phyloP scores from a whole-genome alignment of 2,113 vertebrate species.

The Oreotrochilus melanogaster region DNA sequence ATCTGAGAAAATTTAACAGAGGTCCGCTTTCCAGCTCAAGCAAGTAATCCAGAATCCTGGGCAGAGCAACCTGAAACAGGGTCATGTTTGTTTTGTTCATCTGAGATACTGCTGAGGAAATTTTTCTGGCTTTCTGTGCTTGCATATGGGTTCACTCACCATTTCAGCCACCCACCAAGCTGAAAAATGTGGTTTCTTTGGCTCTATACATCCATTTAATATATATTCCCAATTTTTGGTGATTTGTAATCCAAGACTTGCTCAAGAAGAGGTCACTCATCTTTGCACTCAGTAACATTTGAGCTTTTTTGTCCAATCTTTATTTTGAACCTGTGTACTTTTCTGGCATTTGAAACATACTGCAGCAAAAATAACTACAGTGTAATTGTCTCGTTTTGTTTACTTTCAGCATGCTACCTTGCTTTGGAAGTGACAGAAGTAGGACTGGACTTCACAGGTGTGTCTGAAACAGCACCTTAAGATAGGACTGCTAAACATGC shows the following conservation, averaged over 20 bases:
- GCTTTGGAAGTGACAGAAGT: not conserved
- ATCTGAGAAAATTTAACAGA: conserved; percentile 35
- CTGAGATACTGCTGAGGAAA: conserved; percentile 64
- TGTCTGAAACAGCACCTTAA: not conserved
- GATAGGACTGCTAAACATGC: not conserved
- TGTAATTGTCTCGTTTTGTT: not conserved
- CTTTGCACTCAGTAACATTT: not conserved
- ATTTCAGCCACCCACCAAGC: conserved; percentile 65
- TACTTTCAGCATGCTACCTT: not conserved
- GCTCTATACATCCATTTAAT: conserved; percentile 37
- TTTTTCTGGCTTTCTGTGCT: conserved; percentile 56
- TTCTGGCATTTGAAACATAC: not conserved
- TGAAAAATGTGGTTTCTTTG: conserved; percentile 49
- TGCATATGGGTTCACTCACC: conserved; percentile 71
- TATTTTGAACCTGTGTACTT: not conserved
- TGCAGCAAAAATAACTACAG: not conserved
- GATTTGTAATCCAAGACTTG: conserved; percentile 16
- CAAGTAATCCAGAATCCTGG: conserved; percentile 25
- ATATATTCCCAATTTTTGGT: conserved; percentile 4
- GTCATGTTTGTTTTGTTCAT: conserved; percentile 71
- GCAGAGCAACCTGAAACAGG: conserved; percentile 61
- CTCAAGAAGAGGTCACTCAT: conserved; percentile 25
- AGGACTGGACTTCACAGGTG: not conserved
- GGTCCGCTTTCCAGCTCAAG: conserved; percentile 7
- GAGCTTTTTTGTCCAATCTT: not conserved